These are phyloP conservation scores for Eilema caniola DNA, from an alignment of 2,888 invertebrate species.

Conservation along the genomic window DNA sequence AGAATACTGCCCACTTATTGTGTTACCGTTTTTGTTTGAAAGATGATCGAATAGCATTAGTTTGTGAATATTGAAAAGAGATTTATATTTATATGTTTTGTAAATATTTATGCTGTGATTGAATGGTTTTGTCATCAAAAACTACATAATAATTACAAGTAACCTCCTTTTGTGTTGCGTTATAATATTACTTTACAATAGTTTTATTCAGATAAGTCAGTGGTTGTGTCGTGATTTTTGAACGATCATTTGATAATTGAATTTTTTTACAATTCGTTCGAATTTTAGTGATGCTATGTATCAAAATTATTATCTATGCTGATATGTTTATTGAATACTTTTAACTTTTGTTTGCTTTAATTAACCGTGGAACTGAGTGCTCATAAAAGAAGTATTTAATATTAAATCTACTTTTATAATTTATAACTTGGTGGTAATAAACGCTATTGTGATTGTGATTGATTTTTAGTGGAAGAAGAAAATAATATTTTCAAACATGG, in stretches of 20 bases:
- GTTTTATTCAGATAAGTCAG: conserved; percentile 9
- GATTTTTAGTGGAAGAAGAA: background rate
- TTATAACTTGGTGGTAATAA: background rate
- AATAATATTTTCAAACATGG: background rate
- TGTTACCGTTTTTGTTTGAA: conserved; percentile 47
- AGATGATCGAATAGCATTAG: conserved; percentile 55
- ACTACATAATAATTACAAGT: conserved; percentile 16
- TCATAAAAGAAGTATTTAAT: background rate
- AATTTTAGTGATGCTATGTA: background rate
- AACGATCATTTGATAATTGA: conserved; percentile 3
- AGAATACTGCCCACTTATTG: conserved; percentile 40
- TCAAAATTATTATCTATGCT: background rate
- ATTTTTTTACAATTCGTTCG: background rate
- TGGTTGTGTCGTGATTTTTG: conserved; percentile 12
- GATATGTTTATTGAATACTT: background rate
- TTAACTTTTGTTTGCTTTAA: background rate
- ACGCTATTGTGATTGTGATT: background rate
- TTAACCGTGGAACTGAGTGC: background rate
- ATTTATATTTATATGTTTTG: conserved; percentile 19
- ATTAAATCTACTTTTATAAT: background rate
- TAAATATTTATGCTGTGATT: conserved; percentile 22
- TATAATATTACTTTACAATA: conserved; percentile 14
- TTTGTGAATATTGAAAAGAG: conserved; percentile 33
- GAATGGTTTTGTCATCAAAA: conserved; percentile 21
- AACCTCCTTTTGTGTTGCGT: conserved; percentile 11